Percentiles rank a stretch among this genome's conserved stretches.
These are phyloP conservation scores for Oscheius sp. DNA, from an alignment of 2,888 invertebrate species.

Conservation along the genomic window DNA sequence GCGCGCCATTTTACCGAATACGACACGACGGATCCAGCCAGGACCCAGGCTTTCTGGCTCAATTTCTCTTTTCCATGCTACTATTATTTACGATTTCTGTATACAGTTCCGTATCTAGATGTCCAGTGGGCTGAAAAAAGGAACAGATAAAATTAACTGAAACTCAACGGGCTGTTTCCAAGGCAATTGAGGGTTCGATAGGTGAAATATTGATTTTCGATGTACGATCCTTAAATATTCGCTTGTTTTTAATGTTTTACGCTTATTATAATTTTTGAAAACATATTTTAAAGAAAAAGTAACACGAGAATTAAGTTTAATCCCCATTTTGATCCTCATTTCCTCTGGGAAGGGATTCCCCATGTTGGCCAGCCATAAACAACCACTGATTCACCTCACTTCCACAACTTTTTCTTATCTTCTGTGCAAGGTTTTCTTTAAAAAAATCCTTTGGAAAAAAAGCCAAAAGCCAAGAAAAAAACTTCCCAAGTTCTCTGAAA, in stretches of 20 bases:
- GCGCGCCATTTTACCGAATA: background rate
- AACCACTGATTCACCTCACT: background rate
- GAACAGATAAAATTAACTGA: background rate
- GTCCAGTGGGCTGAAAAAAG: background rate
- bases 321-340: too few relatives aligned
- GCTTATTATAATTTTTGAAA: too few relatives aligned
- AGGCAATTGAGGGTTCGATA: too few relatives aligned
- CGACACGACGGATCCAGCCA: conserved; percentile 7
- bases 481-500: too few relatives aligned
- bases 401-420: background rate
- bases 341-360: background rate
- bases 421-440: background rate
- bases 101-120: background rate
- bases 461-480: background rate
- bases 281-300: too few relatives aligned
- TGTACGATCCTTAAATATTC: too few relatives aligned
- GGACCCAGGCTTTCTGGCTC: background rate
- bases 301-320: too few relatives aligned
- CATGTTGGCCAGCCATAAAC: background rate
- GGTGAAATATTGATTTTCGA: too few relatives aligned
- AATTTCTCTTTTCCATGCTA: background rate
- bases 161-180: background rate
- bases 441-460: background rate
- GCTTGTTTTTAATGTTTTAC: too few relatives aligned
- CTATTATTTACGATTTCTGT: conserved; percentile 10